Evolutionary conservation across 2,888 invertebrate genomes (phyloP).

Genomic region (Tetanocera ferruginea): DNA sequence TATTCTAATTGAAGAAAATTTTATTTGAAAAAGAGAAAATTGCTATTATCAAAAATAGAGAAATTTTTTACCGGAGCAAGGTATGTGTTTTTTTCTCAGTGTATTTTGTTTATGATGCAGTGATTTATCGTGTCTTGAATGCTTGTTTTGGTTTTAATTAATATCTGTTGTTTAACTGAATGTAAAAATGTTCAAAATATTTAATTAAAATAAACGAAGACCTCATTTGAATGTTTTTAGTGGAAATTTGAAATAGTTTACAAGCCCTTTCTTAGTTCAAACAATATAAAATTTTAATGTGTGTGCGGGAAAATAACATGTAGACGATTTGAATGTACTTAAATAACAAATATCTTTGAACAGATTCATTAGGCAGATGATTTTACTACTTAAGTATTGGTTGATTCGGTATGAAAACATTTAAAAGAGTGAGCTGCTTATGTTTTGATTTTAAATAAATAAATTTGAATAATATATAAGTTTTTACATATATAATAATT

Average conservation of each 20-base stretch:
- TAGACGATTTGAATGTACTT: too few relatives aligned
- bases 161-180: background rate
- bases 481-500: too few relatives aligned
- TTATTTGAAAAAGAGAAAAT: too few relatives aligned
- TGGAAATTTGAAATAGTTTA: background rate
- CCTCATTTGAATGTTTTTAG: too few relatives aligned
- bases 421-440: too few relatives aligned
- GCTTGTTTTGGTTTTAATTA: background rate
- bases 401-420: background rate
- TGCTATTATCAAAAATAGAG: too few relatives aligned
- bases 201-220: background rate
- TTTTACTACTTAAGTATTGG: background rate
- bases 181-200: background rate
- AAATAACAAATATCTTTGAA: background rate
- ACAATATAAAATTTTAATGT: background rate
- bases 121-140: conserved; percentile 5
- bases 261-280: background rate
- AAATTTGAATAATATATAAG: too few relatives aligned
- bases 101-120: background rate
- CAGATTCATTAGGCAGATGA: background rate
- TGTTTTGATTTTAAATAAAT: too few relatives aligned
- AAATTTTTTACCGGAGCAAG: too few relatives aligned
- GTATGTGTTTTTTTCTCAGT: too few relatives aligned
- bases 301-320: background rate
- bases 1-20: too few relatives aligned